Percentiles rank a stretch among this genome's conserved stretches.
Evolutionary conservation across 1,140 invertebrate species (phyloP).

Genomic region (Calosoma granatense): DNA sequence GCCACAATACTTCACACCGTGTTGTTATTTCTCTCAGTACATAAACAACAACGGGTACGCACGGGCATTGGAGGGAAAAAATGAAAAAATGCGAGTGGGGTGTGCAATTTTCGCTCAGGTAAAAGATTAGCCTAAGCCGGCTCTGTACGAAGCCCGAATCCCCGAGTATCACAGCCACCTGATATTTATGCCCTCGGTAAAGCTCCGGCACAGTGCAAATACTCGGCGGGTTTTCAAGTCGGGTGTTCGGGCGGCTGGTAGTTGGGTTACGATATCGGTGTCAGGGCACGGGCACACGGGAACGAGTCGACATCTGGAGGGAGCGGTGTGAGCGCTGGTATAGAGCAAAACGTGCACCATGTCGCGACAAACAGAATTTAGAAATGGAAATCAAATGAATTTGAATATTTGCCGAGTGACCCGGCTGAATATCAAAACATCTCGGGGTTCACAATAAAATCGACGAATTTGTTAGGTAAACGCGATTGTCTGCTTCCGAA

Average conservation of each 20-base stretch:
- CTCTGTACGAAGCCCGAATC: background rate
- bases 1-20: background rate
- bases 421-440: background rate
- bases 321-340: background rate
- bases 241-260: background rate
- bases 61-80: background rate
- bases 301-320: too few relatives aligned
- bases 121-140: conserved; percentile 1
- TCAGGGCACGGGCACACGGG: too few relatives aligned
- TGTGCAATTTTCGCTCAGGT: conserved; percentile 4
- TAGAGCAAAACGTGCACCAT: background rate
- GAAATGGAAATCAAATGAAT: conserved; percentile 9
- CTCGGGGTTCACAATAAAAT: background rate
- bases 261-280: too few relatives aligned
- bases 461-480: background rate
- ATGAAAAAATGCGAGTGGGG: background rate
- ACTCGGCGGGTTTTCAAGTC: background rate
- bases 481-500: too few relatives aligned
- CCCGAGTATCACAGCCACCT: conserved; percentile 2
- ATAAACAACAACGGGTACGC: background rate
- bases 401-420: background rate
- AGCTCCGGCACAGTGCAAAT: conserved; percentile 2
- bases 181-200: conserved; percentile 7
- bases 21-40: background rate
- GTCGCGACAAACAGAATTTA: background rate